A percentile compares a stretch with the other conserved stretches of the same genome.
Conservation (phyloP, 2,888 invertebrate species). For the Xestobium rufovillosum region DNA sequence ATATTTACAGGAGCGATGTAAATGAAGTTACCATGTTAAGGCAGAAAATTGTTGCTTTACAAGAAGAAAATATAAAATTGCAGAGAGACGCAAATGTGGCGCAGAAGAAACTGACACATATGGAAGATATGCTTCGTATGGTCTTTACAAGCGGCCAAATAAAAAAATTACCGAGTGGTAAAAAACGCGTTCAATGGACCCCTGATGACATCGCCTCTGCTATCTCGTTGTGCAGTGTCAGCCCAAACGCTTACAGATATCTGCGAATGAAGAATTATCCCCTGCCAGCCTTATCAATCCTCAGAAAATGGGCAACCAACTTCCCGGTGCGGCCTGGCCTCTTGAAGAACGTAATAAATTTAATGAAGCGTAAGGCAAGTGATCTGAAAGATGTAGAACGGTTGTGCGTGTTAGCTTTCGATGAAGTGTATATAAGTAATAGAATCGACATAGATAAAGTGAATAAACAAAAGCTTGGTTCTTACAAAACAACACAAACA, state of each 20-base stretch:
- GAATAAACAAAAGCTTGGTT: not conserved
- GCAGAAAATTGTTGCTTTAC: no score
- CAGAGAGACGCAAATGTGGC: no score
- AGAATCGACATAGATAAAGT: not conserved
- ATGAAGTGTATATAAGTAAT: not conserved
- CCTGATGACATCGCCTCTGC: conserved; percentile 16
- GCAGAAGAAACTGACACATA: no score
- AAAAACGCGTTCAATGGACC: conserved; percentile 9
- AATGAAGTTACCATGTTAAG: no score
- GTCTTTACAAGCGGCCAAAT: conserved; percentile 7
- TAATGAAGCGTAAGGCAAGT: conserved; percentile 10
- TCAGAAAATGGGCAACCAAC: conserved; percentile 12
- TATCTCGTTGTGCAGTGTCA: conserved; percentile 16
- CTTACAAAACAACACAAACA: not conserved
- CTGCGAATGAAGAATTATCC: conserved; percentile 10
- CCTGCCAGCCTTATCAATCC: conserved; percentile 14
- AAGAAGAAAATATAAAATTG: no score
- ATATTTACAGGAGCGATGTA: no score
- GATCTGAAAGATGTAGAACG: conserved; percentile 8
- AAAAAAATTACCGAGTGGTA: conserved; percentile 6
- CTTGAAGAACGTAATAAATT: conserved; percentile 9
- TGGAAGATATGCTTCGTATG: no score
- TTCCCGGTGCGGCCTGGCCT: conserved; percentile 11
- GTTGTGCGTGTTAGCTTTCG: conserved; percentile 1
- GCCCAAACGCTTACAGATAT: conserved; percentile 17